These are phyloP conservation scores for Scaptomyza flava DNA, from an alignment of 2,888 invertebrate species.

Conservation along the genomic window DNA sequence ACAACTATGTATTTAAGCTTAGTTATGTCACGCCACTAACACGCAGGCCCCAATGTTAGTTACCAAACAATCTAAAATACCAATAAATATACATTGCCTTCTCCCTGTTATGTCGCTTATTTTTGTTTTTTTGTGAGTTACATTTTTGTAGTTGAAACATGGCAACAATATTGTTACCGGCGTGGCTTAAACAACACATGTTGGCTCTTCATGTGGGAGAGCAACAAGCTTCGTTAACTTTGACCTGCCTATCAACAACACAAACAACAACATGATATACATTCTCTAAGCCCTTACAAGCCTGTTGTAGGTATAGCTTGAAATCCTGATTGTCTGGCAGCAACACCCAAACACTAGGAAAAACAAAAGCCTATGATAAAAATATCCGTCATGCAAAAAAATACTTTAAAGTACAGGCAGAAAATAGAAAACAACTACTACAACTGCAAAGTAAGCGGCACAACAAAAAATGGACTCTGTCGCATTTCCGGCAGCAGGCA, in stretches of 20 bases:
- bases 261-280: conserved; percentile 21
- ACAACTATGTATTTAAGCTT: conserved; percentile 19
- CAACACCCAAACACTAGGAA: conserved; percentile 20
- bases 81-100: conserved; percentile 45
- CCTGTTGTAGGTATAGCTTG: conserved; percentile 60
- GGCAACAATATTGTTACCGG: conserved; percentile 40
- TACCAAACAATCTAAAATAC: conserved; percentile 13
- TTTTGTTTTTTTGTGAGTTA: conserved; percentile 14
- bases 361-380: conserved; percentile 19
- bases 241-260: conserved; percentile 43
- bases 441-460: conserved; percentile 36
- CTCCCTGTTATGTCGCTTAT: conserved; percentile 23
- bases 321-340: conserved; percentile 54
- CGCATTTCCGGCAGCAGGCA: conserved; percentile 78
- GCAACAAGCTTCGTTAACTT: conserved; percentile 76
- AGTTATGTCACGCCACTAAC: conserved; percentile 28
- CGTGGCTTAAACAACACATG: conserved; percentile 44
- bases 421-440: conserved; percentile 65
- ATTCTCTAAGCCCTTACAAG: conserved; percentile 37
- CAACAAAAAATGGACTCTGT: conserved; percentile 70
- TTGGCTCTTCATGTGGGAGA: conserved; percentile 44
- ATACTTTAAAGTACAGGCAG: conserved; percentile 37
- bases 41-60: conserved; percentile 23
- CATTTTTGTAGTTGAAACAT: conserved; percentile 30
- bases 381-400: conserved; percentile 58